Conservation (phyloP, 2,888 invertebrate species). For the Julus scandinavius region DNA sequence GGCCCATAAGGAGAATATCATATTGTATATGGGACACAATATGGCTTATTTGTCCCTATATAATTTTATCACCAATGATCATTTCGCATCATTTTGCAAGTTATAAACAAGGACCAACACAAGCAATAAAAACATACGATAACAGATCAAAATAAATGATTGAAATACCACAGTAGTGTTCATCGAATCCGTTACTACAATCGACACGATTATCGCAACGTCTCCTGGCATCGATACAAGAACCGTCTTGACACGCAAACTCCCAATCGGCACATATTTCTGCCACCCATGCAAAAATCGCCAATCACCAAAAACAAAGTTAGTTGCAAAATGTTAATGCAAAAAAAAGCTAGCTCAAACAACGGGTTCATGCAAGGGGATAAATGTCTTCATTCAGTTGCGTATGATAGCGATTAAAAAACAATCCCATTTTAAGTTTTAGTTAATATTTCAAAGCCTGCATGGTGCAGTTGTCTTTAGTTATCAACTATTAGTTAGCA, state of each 20-base stretch:
- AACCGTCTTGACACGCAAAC: conserved; percentile 73
- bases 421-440: too few species aligned
- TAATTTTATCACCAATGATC: too few species aligned
- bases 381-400: too few species aligned
- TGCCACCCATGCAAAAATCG: conserved; percentile 22
- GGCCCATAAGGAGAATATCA: too few species aligned
- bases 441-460: too few species aligned
- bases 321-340: conserved; percentile 22
- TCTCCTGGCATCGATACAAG: conserved; percentile 70
- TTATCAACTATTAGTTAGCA: too few species aligned
- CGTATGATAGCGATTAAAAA: too few species aligned
- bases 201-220: conserved; percentile 73
- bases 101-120: not conserved
- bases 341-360: not conserved
- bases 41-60: too few species aligned
- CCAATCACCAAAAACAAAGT: conserved; percentile 43
- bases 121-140: not conserved
- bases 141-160: not conserved
- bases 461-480: too few species aligned
- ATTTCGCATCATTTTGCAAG: too few species aligned
- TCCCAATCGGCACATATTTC: conserved; percentile 62
- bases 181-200: conserved; percentile 71
- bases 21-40: too few species aligned
- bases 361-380: not conserved
- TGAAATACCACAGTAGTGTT: conserved; percentile 68